Evolutionary conservation across 1,140 invertebrate genomes (phyloP).

Genomic region (Elysia chlorotica): DNA sequence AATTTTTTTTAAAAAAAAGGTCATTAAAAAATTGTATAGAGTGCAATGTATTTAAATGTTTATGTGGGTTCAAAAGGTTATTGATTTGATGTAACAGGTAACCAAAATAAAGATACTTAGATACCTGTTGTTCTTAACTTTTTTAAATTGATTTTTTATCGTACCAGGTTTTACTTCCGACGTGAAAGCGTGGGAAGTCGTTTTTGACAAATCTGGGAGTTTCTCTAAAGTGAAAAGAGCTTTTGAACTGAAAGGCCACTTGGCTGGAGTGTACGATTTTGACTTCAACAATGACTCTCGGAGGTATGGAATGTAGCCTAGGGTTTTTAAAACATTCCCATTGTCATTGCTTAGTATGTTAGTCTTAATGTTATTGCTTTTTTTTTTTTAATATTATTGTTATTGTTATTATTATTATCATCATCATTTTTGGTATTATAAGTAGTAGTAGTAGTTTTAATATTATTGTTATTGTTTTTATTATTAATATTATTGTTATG

Average conservation of each 20-base stretch:
- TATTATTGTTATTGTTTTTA: background rate
- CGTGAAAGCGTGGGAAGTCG: conserved; percentile 84
- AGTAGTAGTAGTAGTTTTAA: background rate
- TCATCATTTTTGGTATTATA: background rate
- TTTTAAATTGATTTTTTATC: conserved; percentile 53
- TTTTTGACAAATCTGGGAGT: conserved; percentile 74
- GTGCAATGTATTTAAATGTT: too few relatives aligned
- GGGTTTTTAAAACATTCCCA: too few relatives aligned
- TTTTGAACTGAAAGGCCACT: conserved; percentile 81
- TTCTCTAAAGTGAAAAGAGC: conserved; percentile 78
- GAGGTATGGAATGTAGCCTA: conserved; percentile 37
- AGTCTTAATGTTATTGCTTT: too few relatives aligned
- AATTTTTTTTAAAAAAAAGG: too few relatives aligned
- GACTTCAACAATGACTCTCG: conserved; percentile 80
- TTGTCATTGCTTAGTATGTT: too few relatives aligned
- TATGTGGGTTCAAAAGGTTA: too few relatives aligned
- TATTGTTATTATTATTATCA: background rate
- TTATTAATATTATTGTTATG: background rate
- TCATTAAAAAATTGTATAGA: too few relatives aligned
- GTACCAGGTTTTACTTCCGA: conserved; percentile 80
- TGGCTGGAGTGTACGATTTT: conserved; percentile 80
- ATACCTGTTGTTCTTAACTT: too few relatives aligned
- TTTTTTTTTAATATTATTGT: background rate
- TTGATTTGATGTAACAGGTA: too few relatives aligned
- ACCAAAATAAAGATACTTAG: too few relatives aligned